Percentiles rank a stretch among this genome's conserved stretches.
These are phyloP conservation scores for Philantomba maxwellii DNA, from an alignment of 2,113 vertebrate genomes.

Conservation along the genomic window DNA sequence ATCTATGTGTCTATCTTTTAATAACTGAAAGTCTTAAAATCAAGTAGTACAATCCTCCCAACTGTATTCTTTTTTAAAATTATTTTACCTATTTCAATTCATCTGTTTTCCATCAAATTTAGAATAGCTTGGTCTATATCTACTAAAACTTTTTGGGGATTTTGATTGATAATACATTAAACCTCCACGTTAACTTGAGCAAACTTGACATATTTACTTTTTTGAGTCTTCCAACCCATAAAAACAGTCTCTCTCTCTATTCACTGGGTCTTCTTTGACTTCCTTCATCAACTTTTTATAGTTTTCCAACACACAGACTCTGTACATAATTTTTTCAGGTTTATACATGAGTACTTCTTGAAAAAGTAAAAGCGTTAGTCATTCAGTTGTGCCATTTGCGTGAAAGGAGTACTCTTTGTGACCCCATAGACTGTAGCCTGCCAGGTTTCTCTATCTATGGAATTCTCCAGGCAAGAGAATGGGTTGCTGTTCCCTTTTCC, in stretches of 20 bases:
- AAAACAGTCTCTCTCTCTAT: background rate
- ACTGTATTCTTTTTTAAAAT: background rate
- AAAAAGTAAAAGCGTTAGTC: background rate
- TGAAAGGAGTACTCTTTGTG: background rate
- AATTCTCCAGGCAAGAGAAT: background rate
- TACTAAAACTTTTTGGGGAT: background rate
- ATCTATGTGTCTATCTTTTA: background rate
- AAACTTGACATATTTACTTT: background rate
- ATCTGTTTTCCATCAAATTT: background rate
- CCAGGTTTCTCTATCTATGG: background rate
- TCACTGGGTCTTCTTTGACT: background rate
- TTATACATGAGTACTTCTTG: background rate
- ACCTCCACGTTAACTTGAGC: background rate
- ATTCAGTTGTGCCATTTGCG: background rate
- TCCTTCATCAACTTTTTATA: background rate
- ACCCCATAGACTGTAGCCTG: background rate
- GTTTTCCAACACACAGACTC: background rate
- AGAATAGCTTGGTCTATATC: background rate
- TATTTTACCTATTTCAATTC: background rate
- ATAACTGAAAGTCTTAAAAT: background rate
- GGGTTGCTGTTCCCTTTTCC: background rate
- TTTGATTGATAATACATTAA: background rate
- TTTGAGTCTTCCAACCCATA: background rate
- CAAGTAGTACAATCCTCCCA: background rate
- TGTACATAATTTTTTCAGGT: background rate